Conservation (phyloP, 2,113 vertebrate genomes). For the Elephas maximus region DNA sequence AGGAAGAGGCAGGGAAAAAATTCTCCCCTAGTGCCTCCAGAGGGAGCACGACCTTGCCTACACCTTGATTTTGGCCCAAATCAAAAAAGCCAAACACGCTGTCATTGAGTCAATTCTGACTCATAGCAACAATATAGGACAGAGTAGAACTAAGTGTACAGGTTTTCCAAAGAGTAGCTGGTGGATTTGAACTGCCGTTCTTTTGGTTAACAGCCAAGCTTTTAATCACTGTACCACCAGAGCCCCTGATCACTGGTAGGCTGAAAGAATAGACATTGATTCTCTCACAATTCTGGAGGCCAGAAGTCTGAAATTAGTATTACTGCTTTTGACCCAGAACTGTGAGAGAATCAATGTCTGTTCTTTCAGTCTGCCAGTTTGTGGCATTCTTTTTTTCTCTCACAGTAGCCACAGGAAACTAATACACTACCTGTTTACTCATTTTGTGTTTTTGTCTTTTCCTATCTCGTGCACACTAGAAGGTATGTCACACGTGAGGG, state of each 20-base stretch:
- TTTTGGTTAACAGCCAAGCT: too few species aligned
- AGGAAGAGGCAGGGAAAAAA: not conserved
- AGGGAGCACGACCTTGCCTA: not conserved
- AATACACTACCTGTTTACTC: not conserved
- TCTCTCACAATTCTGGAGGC: too few species aligned
- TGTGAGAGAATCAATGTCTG: not conserved
- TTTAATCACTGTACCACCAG: too few species aligned
- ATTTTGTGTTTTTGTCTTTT: rapidly evolving
- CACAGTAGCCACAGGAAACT: not conserved
- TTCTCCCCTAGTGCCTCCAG: not conserved
- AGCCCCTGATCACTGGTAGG: too few species aligned
- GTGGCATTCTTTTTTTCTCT: not conserved
- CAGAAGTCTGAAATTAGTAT: too few species aligned
- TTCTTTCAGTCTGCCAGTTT: not conserved
- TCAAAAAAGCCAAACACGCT: too few species aligned
- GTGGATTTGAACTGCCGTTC: too few species aligned
- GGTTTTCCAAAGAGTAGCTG: too few species aligned
- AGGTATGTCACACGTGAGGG: rapidly evolving
- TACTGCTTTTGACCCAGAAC: not conserved
- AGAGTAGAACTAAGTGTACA: too few species aligned
- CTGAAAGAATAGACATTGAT: too few species aligned
- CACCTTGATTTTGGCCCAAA: not conserved
- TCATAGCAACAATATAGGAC: too few species aligned
- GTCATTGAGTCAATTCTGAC: too few species aligned
- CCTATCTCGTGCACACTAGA: rapidly evolving